Evolutionary conservation across 2,888 invertebrate genomes (phyloP).

Genomic region (Baccha elongata): DNA sequence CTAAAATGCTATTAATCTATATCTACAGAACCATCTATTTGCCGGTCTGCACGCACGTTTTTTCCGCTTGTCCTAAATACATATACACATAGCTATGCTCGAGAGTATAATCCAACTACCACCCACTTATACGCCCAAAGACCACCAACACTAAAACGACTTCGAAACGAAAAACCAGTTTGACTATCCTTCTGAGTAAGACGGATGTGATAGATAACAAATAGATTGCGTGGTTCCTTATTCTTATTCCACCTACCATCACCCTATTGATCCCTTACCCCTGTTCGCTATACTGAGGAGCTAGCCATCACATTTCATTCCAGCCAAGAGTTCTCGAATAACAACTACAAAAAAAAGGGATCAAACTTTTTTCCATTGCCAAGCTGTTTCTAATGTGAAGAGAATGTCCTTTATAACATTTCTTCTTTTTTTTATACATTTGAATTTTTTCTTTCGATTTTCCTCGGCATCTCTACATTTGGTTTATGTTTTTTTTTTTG

Average conservation of each 20-base stretch:
- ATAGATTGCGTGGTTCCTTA: conserved; percentile 76
- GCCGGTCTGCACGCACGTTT: conserved; percentile 73
- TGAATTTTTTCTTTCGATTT: conserved; percentile 48
- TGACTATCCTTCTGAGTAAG: conserved; percentile 73
- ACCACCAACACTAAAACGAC: conserved; percentile 72
- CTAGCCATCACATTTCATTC: conserved; percentile 64
- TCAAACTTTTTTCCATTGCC: conserved; percentile 68
- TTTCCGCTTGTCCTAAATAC: conserved; percentile 70
- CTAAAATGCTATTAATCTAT: conserved; percentile 72
- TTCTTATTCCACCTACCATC: conserved; percentile 69
- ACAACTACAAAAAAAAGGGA: conserved; percentile 56
- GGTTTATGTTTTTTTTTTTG: conserved; percentile 14
- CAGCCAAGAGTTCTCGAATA: conserved; percentile 46
- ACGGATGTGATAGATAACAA: conserved; percentile 76
- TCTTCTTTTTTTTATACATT: conserved; percentile 51
- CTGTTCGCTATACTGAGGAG: conserved; percentile 32
- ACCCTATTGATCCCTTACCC: conserved; percentile 35
- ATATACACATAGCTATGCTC: conserved; percentile 48
- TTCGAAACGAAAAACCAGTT: conserved; percentile 41
- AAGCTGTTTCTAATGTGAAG: conserved; percentile 73
- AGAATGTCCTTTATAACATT: conserved; percentile 63
- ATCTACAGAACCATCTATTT: conserved; percentile 74
- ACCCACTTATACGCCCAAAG: conserved; percentile 48
- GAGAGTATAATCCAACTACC: conserved; percentile 41
- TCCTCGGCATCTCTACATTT: conserved; percentile 5